phyloP scores from a whole-genome alignment of 2,888 invertebrate species.

The Megalurothrips usitatus region DNA sequence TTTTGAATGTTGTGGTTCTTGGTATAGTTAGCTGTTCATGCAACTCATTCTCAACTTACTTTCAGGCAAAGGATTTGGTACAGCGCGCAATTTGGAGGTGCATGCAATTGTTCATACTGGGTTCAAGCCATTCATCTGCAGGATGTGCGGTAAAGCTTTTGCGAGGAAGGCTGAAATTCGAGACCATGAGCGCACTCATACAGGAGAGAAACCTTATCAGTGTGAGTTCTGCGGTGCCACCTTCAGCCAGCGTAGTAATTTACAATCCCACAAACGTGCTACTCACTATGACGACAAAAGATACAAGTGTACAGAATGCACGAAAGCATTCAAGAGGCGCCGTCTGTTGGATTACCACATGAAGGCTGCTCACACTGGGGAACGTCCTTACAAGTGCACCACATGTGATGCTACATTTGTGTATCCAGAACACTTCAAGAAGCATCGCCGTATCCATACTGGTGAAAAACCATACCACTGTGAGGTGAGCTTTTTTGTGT shows the following conservation, averaged over 20 bases:
- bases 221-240: constrained; percentile 74
- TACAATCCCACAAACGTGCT: constrained; percentile 72
- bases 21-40: constrained; percentile 20
- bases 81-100: constrained; percentile 69
- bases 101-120: constrained; percentile 77
- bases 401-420: constrained; percentile 74
- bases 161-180: constrained; percentile 70
- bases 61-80: constrained; percentile 67
- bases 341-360: constrained; percentile 75
- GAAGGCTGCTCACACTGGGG: constrained; percentile 74
- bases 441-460: constrained; percentile 72
- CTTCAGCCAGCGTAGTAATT: constrained; percentile 76
- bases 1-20: constrained; percentile 30
- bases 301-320: constrained; percentile 65
- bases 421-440: constrained; percentile 77
- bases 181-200: constrained; percentile 78
- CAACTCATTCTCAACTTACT: constrained; percentile 30
- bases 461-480: constrained; percentile 71
- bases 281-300: constrained; percentile 74
- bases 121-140: constrained; percentile 64
- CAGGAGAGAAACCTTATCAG: constrained; percentile 72
- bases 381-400: constrained; percentile 68
- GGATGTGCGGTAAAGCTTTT: constrained; percentile 68
- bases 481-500: constrained; percentile 50
- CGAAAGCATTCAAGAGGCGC: constrained; percentile 66